Conservation (phyloP, 2,888 invertebrate species). For the Hecatera dysodea region DNA sequence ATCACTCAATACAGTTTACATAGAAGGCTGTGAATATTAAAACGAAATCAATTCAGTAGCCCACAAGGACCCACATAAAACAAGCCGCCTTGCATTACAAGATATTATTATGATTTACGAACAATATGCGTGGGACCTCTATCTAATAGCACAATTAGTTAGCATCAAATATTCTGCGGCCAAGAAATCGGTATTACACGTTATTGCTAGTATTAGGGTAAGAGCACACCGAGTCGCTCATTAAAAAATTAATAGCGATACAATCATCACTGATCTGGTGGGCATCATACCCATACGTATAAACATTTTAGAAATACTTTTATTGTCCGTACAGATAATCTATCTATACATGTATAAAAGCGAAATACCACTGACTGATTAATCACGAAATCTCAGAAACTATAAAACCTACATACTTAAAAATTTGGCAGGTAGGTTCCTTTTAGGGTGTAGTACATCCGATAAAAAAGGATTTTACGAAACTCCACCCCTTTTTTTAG, state of each 20-base stretch:
- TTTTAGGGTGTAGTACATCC: no score
- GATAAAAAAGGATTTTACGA: no score
- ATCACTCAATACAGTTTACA: constrained; percentile 4
- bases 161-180: constrained; percentile 32
- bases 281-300: no score
- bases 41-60: constrained; percentile 41
- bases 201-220: constrained; percentile 9
- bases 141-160: constrained; percentile 45
- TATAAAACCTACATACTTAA: no score
- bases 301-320: no score
- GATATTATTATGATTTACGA: constrained; percentile 47
- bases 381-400: no score
- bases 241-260: no score
- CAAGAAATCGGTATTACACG: constrained; percentile 40
- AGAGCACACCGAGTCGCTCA: background rate
- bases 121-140: constrained; percentile 54
- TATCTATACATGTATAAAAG: no score
- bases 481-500: no score
- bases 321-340: no score
- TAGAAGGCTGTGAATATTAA: constrained; percentile 1
- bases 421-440: no score
- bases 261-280: background rate
- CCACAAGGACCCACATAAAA: constrained; percentile 30
- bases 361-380: no score
- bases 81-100: constrained; percentile 26